Base-by-base conservation (phyloP, 53 echinoderm and acorn worm genomes). In the Stichopus horrens region DNA sequence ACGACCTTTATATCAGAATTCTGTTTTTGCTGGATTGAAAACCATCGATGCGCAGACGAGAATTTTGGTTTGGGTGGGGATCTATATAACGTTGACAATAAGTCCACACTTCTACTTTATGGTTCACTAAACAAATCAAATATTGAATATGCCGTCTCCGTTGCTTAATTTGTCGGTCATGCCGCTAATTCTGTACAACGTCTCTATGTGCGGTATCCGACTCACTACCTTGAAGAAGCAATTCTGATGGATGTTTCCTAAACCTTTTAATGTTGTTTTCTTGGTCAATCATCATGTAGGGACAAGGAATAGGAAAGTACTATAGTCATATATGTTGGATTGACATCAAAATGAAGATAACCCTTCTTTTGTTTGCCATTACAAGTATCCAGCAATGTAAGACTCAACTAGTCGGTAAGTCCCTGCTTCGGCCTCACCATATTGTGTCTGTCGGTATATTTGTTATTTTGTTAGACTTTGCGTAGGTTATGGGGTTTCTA, bases 311-410 rank as follows among this genome's bases (percentile, higher is more conserved):
- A 37, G 37, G 37, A 37, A 16, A 63, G 10, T 16, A 63, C 63
- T 63, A 16, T 4, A 0, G 55, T 54, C n/a, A 79, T 79, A 51
- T 55, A 79, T 79, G 54, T 53, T 79, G 79, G 79, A 79, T 79
- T 79, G 8, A 19, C 53, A 79, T 79, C 79, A 79, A 79, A 52
- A 79, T 79, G 79, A 79, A 55, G 79, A 79, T 79, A 79, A 18
- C 6, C 53, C 55, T 79, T 79, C 79, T 79, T 20, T 53, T 16
- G n/a, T 79, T 79, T 54, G n/a, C 54, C 53, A 16, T 79, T 11
- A 54, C 55, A 51, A 55, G 6, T 51, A 54, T 16, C 55, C 55
- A n/a, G 79, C 79, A 79, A 79, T 79, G 79, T 79, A 79, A 53
- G n/a, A 79, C 79, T 52, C 79, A 79, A 54, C 63, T 16, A 16